These are phyloP conservation scores for Centropus unirufus DNA, from an alignment of 2,113 vertebrate species.

Conservation along the genomic window DNA sequence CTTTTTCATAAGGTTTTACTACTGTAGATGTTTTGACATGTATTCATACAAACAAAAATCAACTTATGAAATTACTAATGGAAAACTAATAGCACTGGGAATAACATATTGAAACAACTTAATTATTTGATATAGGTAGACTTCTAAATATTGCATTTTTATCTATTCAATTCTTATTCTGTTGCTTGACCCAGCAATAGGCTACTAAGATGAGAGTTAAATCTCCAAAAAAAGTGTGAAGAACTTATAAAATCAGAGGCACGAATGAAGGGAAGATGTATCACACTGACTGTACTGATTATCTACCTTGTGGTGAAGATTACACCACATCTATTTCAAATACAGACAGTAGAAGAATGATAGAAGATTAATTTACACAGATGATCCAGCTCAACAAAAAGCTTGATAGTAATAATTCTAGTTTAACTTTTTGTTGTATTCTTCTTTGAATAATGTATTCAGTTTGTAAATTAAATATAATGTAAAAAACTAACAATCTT, in stretches of 20 bases:
- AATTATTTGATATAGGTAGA: background rate
- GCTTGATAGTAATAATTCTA: background rate
- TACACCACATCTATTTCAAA: background rate
- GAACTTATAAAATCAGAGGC: background rate
- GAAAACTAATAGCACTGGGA: background rate
- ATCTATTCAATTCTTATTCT: background rate
- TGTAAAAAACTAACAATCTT: background rate
- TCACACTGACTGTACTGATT: background rate
- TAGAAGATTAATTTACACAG: background rate
- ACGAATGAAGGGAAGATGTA: background rate
- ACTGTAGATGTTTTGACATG: background rate
- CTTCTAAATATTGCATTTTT: background rate
- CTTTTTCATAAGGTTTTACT: background rate
- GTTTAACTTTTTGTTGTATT: background rate
- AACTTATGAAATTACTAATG: background rate
- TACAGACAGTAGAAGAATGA: background rate
- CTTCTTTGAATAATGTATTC: background rate
- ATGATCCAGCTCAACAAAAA: constrained; percentile 26
- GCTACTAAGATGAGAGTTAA: background rate
- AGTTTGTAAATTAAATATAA: background rate
- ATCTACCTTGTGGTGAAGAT: background rate
- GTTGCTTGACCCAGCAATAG: background rate
- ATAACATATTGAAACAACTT: background rate
- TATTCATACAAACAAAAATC: background rate
- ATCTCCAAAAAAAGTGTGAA: background rate